phyloP scores from a whole-genome alignment of 2,113 vertebrate species.

The Neopipo cinnamomea region DNA sequence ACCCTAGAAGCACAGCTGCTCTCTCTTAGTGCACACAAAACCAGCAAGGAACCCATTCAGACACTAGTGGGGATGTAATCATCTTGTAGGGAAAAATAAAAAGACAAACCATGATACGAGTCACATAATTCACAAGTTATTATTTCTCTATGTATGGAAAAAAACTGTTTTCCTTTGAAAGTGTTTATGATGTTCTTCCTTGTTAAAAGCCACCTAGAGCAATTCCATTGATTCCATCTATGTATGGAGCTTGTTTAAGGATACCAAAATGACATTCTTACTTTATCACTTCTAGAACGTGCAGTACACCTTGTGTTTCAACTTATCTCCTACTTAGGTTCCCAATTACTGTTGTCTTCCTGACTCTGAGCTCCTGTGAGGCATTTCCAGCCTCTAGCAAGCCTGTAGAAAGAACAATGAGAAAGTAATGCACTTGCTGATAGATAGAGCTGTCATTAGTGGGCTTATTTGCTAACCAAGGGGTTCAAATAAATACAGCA shows the following conservation, averaged over 20 bases:
- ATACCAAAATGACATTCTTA: background rate
- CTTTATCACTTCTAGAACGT: constrained; percentile 1
- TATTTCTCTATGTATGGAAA: background rate
- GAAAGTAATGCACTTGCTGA: background rate
- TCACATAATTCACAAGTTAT: background rate
- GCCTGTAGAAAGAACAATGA: constrained; percentile 45
- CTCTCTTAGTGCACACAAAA: background rate
- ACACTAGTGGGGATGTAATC: background rate
- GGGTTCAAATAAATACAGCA: background rate
- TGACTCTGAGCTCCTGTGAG: constrained; percentile 73
- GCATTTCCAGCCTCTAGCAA: constrained; percentile 75
- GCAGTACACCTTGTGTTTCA: constrained; percentile 71
- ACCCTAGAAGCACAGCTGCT: background rate
- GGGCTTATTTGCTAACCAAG: background rate
- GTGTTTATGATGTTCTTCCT: background rate
- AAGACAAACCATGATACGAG: fast-evolving
- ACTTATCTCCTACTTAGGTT: constrained; percentile 62
- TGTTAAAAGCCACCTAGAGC: background rate
- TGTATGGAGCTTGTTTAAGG: background rate
- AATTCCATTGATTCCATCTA: background rate
- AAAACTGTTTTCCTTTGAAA: background rate
- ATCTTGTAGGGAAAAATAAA: background rate
- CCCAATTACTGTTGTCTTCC: constrained; percentile 66
- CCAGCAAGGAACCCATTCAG: background rate
- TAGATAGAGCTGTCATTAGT: background rate